Evolutionary conservation across 2,113 vertebrate genomes (phyloP), one percentile per base, ranked within the genome.

Genomic region (Eidolon helvum): DNA sequence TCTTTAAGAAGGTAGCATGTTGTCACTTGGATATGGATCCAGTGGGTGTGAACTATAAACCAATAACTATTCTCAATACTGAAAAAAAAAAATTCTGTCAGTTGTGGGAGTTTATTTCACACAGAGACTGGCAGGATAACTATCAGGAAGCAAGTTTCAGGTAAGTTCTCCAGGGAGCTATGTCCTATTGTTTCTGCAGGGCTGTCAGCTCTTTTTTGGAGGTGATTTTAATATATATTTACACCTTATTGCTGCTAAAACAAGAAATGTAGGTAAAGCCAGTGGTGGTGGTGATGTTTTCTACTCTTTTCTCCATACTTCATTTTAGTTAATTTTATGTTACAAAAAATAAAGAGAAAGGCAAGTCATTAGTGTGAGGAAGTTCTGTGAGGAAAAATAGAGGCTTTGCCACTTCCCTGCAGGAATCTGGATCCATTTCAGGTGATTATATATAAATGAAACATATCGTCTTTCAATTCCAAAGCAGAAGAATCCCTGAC

Each of bases 271-370:
- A 68, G 21, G 40, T 10, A 65, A 43, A 90, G 2, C 48, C 45
- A 71, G 30, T 66, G 28, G 8, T 53, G 1, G 16, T n/a, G 28
- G 1, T 72, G 45, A 59, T 77, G 10, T 9, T 43, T 35, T 48
- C 7, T 45, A 22, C 10, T 30, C 9, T 4, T 26, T 38, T 14
- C 8, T 7, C 35, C 19, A 0, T 22, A 45, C 66, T 83, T 92
- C 33, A 59, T 74, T 80, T 79, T 68, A 28, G 45, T 86, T 94
- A 71, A 84, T 77, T 82, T 97, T 71, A 66, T 68, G 28, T 65
- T 85, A 43, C 48, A 45, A 59, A 72, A 57, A 59, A 4, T 78
- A 15, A 72, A 82, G 6, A 3, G 5, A 6, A 45, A 4, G 9
- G 14, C 8, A 96, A 26, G 45, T 40, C 22, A 63, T 59, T 72